These are phyloP conservation scores for Parus major DNA, from an alignment of 2,113 vertebrate genomes.

Conservation along the genomic window DNA sequence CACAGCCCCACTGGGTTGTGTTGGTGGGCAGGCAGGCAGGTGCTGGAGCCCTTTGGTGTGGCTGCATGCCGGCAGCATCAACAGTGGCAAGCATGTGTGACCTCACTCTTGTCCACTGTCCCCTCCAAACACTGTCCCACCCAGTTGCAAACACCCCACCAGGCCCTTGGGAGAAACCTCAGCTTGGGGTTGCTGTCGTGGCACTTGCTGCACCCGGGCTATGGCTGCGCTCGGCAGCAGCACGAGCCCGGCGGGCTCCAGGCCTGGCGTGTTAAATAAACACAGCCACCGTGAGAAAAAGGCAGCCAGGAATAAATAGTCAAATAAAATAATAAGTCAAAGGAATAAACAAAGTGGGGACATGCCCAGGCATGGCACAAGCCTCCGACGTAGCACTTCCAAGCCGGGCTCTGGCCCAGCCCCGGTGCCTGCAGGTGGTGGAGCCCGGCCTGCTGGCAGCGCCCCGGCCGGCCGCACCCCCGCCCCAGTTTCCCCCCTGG, in stretches of 20 bases:
- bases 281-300: conserved; percentile 56
- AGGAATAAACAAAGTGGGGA: conserved; percentile 52
- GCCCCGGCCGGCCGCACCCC: accelerated
- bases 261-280: conserved; percentile 22
- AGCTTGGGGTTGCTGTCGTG: accelerated
- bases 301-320: conserved; percentile 47
- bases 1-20: accelerated
- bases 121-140: neutral
- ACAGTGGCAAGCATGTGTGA: accelerated
- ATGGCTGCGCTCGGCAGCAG: accelerated
- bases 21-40: accelerated
- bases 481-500: neutral
- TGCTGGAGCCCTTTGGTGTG: neutral
- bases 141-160: accelerated
- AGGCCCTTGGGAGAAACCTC: neutral
- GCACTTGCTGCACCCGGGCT: neutral
- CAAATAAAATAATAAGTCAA: conserved; percentile 41
- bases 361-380: conserved; percentile 4
- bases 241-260: neutral
- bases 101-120: neutral
- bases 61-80: accelerated
- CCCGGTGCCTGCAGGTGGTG: neutral
- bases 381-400: neutral
- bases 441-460: neutral
- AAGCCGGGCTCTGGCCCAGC: neutral